Evolutionary conservation across 2,888 invertebrate genomes (phyloP).

Genomic region (Leptogaster cylindrica): DNA sequence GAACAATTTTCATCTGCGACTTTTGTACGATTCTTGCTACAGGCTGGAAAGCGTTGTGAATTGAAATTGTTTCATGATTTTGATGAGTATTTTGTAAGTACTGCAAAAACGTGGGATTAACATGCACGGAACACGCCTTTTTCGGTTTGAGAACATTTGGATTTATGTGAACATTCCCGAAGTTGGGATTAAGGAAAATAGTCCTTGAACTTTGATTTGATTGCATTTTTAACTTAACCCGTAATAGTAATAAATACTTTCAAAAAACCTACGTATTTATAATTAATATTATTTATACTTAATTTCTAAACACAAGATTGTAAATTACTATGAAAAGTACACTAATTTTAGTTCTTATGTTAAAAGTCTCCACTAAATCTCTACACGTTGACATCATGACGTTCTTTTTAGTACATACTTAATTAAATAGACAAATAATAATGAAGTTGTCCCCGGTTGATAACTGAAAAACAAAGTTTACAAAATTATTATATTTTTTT

Average conservation of each 20-base stretch:
- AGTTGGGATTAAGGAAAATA: constrained; percentile 60
- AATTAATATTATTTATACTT: not conserved
- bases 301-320: not conserved
- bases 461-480: too few relatives aligned
- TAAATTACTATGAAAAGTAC: not conserved
- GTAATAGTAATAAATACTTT: too few relatives aligned
- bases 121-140: constrained; percentile 57
- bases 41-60: not conserved
- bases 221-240: too few relatives aligned
- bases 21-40: constrained; percentile 53
- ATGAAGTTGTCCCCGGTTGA: too few relatives aligned
- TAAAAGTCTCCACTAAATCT: too few relatives aligned
- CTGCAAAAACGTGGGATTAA: constrained; percentile 64
- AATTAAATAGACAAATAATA: too few relatives aligned
- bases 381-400: too few relatives aligned
- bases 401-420: too few relatives aligned
- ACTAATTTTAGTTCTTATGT: too few relatives aligned
- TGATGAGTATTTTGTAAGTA: constrained; percentile 39
- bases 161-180: constrained; percentile 59
- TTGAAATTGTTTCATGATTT: not conserved
- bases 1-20: constrained; percentile 57
- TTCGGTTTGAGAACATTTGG: constrained; percentile 56
- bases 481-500: too few relatives aligned
- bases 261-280: not conserved
- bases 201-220: constrained; percentile 49